Conservation (phyloP, 2,888 invertebrate genomes). For the Gastrophysa polygoni region DNA sequence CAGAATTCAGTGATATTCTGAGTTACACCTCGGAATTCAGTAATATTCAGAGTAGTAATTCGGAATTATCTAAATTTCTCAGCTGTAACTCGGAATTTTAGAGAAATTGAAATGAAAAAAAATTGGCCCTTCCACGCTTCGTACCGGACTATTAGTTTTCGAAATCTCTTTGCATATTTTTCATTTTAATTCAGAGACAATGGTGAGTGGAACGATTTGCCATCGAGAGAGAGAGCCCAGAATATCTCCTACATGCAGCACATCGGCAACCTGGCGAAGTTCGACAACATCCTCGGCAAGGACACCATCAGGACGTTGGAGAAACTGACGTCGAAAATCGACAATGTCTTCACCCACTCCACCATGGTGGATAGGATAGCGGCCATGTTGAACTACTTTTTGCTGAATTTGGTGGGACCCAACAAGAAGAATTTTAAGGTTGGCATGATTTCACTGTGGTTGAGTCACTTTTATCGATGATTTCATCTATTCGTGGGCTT, state of each 20-base stretch:
- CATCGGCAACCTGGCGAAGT: conserved; percentile 82
- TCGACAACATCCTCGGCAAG: conserved; percentile 90
- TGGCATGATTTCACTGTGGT: conserved; percentile 33
- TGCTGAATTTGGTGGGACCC: conserved; percentile 87
- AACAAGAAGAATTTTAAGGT: conserved; percentile 91
- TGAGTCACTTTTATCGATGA: too few relatives aligned
- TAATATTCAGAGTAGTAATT: too few relatives aligned
- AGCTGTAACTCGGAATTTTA: too few relatives aligned
- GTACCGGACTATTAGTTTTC: too few relatives aligned
- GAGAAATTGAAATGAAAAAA: too few relatives aligned
- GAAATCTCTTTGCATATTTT: too few relatives aligned
- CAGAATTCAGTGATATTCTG: too few relatives aligned
- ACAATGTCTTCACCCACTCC: conserved; percentile 85
- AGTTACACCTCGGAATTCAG: too few relatives aligned
- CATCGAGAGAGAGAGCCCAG: conserved; percentile 75
- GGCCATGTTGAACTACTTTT: conserved; percentile 94
- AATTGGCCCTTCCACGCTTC: too few relatives aligned
- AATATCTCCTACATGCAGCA: conserved; percentile 75
- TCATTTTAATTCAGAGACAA: too few relatives aligned
- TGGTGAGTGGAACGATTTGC: conserved; percentile 76
- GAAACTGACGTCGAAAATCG: conserved; percentile 76
- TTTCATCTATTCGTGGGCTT: too few relatives aligned
- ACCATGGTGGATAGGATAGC: conserved; percentile 93
- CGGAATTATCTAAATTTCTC: too few relatives aligned
- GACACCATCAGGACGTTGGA: conserved; percentile 87